Evolutionary conservation across 2,888 invertebrate genomes (phyloP).

Genomic region (Mesopsocus fuscifrons): DNA sequence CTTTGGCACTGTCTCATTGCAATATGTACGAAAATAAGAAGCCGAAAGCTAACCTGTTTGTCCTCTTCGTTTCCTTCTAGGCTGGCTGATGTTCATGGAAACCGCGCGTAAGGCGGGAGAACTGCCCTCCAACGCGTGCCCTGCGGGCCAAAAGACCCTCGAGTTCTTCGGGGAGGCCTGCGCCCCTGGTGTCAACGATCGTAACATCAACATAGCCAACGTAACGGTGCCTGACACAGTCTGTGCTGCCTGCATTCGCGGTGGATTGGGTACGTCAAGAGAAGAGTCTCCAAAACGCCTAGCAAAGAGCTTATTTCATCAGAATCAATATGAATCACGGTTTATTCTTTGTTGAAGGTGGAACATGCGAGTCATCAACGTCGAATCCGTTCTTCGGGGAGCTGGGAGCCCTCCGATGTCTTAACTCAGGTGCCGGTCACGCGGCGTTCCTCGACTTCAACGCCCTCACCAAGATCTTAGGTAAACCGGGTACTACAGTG

Average conservation of each 20-base stretch:
- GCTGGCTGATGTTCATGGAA: slow-evolving; percentile 41
- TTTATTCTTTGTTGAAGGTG: no score
- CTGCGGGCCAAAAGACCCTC: slow-evolving; percentile 34
- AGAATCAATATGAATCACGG: no score
- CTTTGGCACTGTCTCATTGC: no score
- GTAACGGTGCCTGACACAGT: slow-evolving; percentile 20
- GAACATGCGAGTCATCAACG: no score
- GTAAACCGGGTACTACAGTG: not conserved
- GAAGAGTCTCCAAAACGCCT: no score
- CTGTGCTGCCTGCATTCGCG: slow-evolving; percentile 23
- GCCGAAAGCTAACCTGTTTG: no score
- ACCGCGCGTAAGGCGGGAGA: slow-evolving; percentile 30
- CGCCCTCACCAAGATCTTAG: slow-evolving; percentile 4
- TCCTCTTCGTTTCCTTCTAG: no score
- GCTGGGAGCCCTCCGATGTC: slow-evolving; percentile 37
- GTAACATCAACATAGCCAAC: slow-evolving; percentile 26
- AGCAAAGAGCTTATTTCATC: no score
- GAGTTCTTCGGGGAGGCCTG: slow-evolving; percentile 38
- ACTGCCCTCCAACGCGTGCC: slow-evolving; percentile 30
- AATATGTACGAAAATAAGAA: no score
- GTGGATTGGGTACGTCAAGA: no score
- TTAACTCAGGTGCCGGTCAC: slow-evolving; percentile 30
- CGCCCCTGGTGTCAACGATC: slow-evolving; percentile 37
- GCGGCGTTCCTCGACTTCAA: slow-evolving; percentile 37
- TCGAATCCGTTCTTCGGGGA: slow-evolving; percentile 37